Evolutionary conservation across 92 coral and sea anemone species (phyloP).

Genomic region (Palythoa grandiflora): DNA sequence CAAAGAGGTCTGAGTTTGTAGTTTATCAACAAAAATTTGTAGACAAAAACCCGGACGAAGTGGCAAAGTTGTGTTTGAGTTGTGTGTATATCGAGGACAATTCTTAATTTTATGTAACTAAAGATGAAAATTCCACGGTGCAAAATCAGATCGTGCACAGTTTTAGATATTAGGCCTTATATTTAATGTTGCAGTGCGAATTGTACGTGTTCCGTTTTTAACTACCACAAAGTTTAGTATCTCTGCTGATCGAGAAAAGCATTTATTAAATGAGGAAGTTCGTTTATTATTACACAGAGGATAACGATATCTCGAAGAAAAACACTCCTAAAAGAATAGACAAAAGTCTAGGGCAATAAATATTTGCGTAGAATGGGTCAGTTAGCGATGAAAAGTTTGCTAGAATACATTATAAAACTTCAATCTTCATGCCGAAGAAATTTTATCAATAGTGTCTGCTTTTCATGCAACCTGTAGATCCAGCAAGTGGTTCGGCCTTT

Average conservation of each 20-base stretch:
- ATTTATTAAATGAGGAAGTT: neutral
- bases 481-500: slow-evolving; percentile 13
- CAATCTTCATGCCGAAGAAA: slow-evolving; percentile 29
- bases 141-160: neutral
- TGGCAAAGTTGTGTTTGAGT: slow-evolving; percentile 15
- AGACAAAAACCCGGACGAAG: neutral
- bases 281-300: neutral
- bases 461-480: slow-evolving; percentile 29
- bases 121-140: neutral
- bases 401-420: neutral
- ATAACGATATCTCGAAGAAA: slow-evolving; percentile 6
- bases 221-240: neutral
- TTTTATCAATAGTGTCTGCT: slow-evolving; percentile 3
- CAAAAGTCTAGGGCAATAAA: neutral
- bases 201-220: neutral
- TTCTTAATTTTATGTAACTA: neutral
- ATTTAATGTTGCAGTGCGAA: neutral
- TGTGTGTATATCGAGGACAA: neutral
- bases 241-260: neutral
- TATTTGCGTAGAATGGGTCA: neutral
- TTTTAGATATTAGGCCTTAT: neutral
- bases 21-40: neutral
- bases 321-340: neutral
- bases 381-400: neutral
- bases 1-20: neutral